Conservation (phyloP, 2,113 vertebrate genomes). For the Forbesichthys papilliferus region DNA sequence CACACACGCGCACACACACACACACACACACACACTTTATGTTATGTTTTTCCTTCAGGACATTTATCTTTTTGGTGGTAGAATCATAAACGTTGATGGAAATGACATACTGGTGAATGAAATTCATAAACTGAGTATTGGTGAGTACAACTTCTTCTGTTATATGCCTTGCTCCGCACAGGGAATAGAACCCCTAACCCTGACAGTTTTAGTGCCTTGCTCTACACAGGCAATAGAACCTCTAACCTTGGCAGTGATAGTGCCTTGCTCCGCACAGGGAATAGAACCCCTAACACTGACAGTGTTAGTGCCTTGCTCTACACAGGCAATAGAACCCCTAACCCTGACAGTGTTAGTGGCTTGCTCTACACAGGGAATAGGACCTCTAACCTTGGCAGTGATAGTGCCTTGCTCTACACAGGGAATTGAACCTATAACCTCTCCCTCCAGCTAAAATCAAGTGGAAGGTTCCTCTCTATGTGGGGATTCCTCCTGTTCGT, state of each 20-base stretch:
- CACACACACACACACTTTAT: conserved; percentile 1
- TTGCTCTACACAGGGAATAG: no score
- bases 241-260: no score
- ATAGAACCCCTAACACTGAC: no score
- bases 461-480: conserved; percentile 80
- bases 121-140: conserved; percentile 77
- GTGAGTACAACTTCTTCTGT: conserved; percentile 33
- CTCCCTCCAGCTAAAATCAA: conserved; percentile 75
- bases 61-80: conserved; percentile 77
- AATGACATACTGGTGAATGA: conserved; percentile 58
- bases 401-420: no score
- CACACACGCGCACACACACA: conserved; percentile 16
- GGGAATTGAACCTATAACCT: not conserved
- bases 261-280: no score
- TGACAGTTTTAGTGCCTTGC: no score
- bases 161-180: not conserved
- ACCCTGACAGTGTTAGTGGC: not conserved
- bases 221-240: not conserved
- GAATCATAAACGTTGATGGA: conserved; percentile 47
- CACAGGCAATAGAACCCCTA: no score
- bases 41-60: conserved; percentile 54
- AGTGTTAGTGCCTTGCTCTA: no score
- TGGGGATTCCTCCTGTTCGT: conserved; percentile 74
- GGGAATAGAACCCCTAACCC: no score
- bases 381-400: not conserved